Evolutionary conservation across 2,113 vertebrate genomes (phyloP), one percentile per base, ranked within the genome.

Genomic region (Rhodinocichla rosea): DNA sequence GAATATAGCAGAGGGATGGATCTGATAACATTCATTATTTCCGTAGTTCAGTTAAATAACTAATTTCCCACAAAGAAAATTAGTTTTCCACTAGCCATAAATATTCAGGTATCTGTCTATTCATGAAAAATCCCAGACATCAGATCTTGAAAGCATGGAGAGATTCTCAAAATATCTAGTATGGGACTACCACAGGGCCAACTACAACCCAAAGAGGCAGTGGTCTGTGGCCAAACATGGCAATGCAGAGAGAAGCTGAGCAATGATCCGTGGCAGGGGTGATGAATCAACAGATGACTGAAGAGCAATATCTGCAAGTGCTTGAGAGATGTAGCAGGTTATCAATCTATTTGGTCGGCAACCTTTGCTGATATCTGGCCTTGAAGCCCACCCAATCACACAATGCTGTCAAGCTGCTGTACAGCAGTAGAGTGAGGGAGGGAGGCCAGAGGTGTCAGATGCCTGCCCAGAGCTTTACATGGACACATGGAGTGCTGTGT

Each of bases 371-470:
- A 24, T 44, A 53, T 18, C 6, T 63, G 22, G 1, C 21, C 85
- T 40, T 59, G 69, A 91, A 83, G n/a, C 6, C 35, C 68, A 63
- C 7, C 3, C 23, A 40, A 1, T 40, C 13, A 32, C 2, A 40
- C 9, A 67, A 44, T 52, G 30, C 14, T 65, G 15, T 30, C 27
- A 57, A 60, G 44, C 15, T 8, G 2, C 27, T 62, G 22, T 27
- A 15, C 10, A 47, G 9, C 8, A 22, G 3, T 0, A 11, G 2
- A 42, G 23, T 22, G 23, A 50, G 44, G 1, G 28, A 71, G 13
- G 15, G 6, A 59, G 11, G 39, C 27, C 52, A 2, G 3, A 67
- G 24, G 2, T 17, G 9, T 49, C 42, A 49, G 47, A n/a, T 11
- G 6, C 13, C 22, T 32, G 7, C 23, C 12, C 27, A 19, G 56